Conservation (phyloP, 2,888 invertebrate species). For the Dasysyrphus albostriatus region DNA sequence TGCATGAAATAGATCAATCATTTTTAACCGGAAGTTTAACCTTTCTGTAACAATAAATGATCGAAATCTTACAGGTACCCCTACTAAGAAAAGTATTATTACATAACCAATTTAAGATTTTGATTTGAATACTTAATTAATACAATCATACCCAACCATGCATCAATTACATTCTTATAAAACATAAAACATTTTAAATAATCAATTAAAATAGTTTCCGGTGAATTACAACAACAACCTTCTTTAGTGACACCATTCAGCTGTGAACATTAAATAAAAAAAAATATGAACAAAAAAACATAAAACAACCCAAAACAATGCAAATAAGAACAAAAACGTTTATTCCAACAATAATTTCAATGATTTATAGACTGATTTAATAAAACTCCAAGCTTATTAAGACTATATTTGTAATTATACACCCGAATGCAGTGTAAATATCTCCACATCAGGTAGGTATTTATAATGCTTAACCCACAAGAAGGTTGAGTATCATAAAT, state of each 20-base stretch:
- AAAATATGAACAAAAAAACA: background rate
- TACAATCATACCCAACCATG: conserved; percentile 9
- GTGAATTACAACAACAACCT: conserved; percentile 30
- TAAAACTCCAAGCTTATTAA: conserved; percentile 57
- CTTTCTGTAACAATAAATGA: background rate
- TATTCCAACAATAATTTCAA: conserved; percentile 38
- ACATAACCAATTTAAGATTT: background rate
- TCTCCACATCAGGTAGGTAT: conserved; percentile 18
- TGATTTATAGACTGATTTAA: conserved; percentile 59
- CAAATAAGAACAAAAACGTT: conserved; percentile 35
- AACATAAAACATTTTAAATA: conserved; percentile 15
- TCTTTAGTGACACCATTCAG: conserved; percentile 48
- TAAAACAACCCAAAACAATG: background rate
- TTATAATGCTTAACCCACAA: conserved; percentile 53
- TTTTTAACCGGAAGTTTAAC: background rate
- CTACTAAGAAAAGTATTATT: conserved; percentile 4
- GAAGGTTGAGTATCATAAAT: conserved; percentile 63
- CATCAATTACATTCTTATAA: background rate
- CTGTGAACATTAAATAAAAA: conserved; percentile 14
- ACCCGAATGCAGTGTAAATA: conserved; percentile 78
- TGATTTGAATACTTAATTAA: conserved; percentile 15
- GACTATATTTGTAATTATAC: conserved; percentile 57
- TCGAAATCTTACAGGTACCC: background rate
- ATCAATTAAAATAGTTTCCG: conserved; percentile 49
- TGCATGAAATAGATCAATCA: background rate